A percentile compares a stretch with the other conserved stretches of the same genome.
phyloP scores from a whole-genome alignment of 2,888 invertebrate species.

The Miltochrista miniata region DNA sequence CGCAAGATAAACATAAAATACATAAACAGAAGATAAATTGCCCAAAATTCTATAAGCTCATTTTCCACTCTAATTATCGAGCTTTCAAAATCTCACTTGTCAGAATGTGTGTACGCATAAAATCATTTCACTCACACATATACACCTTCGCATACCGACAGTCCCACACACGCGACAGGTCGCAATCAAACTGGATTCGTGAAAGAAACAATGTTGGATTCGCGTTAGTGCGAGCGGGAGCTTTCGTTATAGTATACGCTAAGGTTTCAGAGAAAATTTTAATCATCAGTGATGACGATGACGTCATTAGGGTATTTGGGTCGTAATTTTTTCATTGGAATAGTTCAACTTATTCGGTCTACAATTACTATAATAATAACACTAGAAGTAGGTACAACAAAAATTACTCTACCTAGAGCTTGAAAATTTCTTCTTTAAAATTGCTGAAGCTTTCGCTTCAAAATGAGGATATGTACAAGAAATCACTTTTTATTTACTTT shows the following conservation, averaged over 20 bases:
- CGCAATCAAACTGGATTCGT: constrained; percentile 66
- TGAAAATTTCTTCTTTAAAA: too few relatives aligned
- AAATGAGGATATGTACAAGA: too few relatives aligned
- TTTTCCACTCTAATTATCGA: constrained; percentile 7
- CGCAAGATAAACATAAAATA: too few relatives aligned
- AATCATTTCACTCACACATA: constrained; percentile 21
- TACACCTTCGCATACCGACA: background rate
- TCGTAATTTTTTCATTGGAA: background rate
- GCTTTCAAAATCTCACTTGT: constrained; percentile 25
- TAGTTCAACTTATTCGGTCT: background rate
- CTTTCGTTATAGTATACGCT: constrained; percentile 53
- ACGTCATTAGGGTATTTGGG: background rate
- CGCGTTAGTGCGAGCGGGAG: constrained; percentile 63
- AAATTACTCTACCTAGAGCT: too few relatives aligned
- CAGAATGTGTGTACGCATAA: constrained; percentile 23
- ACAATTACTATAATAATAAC: background rate
- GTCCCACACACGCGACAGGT: constrained; percentile 11
- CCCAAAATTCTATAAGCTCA: background rate
- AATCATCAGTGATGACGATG: background rate
- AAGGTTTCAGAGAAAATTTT: constrained; percentile 38
- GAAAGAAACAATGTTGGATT: constrained; percentile 75
- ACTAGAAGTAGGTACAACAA: too few relatives aligned
- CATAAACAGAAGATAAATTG: background rate
- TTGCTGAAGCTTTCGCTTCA: too few relatives aligned
- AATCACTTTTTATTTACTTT: too few relatives aligned